phyloP scores from a whole-genome alignment of 2,797 vertebrate species.

The Pristis pectinata region DNA sequence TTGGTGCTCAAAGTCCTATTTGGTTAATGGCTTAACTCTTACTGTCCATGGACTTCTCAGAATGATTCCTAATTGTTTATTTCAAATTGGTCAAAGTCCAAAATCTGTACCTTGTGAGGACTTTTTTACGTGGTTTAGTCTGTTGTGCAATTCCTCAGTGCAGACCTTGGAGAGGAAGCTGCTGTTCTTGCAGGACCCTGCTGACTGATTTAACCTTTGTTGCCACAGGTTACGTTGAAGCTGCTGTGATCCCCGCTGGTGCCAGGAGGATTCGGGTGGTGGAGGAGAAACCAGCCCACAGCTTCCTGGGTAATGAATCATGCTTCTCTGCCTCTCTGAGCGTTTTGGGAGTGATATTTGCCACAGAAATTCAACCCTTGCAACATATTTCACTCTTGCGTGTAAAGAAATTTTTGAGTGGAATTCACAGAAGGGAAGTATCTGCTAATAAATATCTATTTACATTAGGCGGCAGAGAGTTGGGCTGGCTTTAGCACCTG shows the following conservation, averaged over 20 bases:
- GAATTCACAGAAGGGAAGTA: neutral
- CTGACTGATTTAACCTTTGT: constrained; percentile 39
- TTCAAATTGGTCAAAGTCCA: neutral
- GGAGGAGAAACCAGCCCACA: constrained; percentile 91
- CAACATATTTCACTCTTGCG: neutral
- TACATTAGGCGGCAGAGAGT: neutral
- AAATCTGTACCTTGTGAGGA: neutral
- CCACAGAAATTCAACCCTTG: neutral
- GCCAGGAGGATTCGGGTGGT: constrained; percentile 88
- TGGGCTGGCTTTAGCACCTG: neutral
- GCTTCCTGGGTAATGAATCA: constrained; percentile 82
- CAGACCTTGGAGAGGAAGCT: neutral
- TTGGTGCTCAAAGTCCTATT: neutral
- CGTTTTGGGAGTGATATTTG: neutral
- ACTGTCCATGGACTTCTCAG: no score
- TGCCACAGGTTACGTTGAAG: constrained; percentile 84
- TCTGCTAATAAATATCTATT: neutral
- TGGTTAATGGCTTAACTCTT: neutral
- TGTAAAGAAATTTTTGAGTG: neutral
- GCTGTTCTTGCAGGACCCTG: neutral
- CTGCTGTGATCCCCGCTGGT: constrained; percentile 83
- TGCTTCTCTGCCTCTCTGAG: neutral
- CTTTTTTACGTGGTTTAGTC: neutral
- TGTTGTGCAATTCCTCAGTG: neutral
- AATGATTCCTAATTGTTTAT: neutral